Evolutionary conservation across 1,140 invertebrate genomes (phyloP), one percentile per base, ranked within the genome.

Genomic region (Nylanderia fulva): DNA sequence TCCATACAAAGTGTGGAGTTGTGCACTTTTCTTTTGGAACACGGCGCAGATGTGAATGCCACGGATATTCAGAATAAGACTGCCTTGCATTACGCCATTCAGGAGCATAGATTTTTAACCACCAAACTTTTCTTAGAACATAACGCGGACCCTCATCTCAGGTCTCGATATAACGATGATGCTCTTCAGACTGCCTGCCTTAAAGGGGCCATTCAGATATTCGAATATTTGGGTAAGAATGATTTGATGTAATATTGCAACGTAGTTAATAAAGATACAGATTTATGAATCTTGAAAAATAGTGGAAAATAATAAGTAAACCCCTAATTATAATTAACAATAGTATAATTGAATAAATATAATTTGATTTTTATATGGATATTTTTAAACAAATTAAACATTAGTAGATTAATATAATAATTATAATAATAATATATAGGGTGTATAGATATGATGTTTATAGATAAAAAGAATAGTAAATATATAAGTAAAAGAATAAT

Each of bases 81-180:
- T 86, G 98, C 98, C 39, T 95, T 99, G 82, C 98, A 99, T 95
- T 99, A 99, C 95, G 98, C 98, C 0, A 98, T 99, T 85, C 98
- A 98, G 92, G 98, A 98, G 94, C 97, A 98, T 90, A 96, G 97
- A 85, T 95, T 98, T 91, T 98, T 98, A 93, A 98, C 98, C 4
- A 98, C 97, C 0, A 97, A 97, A 90, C 94, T 99, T 48, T 93
- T 99, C 29, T 93, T 99, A 48, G 96, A 97, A 64, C 95, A 97
- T 95, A 97, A 97, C 66, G 98, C 98, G 0, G 96, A 98, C 95
- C 97, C 97, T 27, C 96, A 96, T 93, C 95, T 97, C 18, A 96
- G 96, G 86, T 98, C 97, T 86, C 95, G 97, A 80, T 97, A 98
- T 91, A 97, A 98, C 52, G 98, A 99, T 94, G 98, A 99, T 96